Conservation (phyloP, 2,113 vertebrate genomes). For the Otis tarda region DNA sequence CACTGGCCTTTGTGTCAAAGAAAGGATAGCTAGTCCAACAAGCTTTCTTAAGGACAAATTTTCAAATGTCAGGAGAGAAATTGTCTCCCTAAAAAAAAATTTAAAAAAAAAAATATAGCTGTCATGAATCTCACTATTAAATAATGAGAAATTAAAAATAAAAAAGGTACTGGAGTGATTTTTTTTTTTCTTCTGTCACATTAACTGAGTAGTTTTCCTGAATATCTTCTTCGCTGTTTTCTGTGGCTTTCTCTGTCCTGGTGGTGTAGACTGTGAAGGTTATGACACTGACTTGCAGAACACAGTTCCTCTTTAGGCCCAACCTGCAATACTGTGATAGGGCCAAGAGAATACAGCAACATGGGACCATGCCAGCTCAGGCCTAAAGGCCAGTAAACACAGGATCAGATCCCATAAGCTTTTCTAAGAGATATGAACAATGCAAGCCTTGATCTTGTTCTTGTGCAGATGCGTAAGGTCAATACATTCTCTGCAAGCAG, state of each 20-base stretch:
- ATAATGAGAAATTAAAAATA: neutral
- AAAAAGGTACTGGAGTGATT: neutral
- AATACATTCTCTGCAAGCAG: neutral
- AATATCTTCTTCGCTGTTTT: neutral
- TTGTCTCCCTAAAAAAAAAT: neutral
- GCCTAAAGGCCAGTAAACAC: neutral
- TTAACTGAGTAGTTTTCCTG: neutral
- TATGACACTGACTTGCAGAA: neutral
- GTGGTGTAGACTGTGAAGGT: fast-evolving
- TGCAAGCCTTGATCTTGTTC: neutral
- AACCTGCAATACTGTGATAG: neutral
- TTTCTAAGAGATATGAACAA: neutral
- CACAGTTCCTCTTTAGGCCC: neutral
- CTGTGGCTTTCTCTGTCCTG: neutral
- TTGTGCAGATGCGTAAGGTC: neutral
- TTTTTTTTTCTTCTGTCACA: fast-evolving
- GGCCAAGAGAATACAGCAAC: fast-evolving
- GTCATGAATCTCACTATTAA: neutral
- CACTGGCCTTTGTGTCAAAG: neutral
- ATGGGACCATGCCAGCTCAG: fast-evolving
- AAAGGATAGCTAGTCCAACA: neutral
- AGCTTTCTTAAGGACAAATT: neutral
- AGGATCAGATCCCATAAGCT: neutral
- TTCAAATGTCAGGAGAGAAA: neutral
- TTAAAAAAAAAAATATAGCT: neutral